Base-by-base conservation (phyloP, 2,888 invertebrate species). In the Apamea anceps region DNA sequence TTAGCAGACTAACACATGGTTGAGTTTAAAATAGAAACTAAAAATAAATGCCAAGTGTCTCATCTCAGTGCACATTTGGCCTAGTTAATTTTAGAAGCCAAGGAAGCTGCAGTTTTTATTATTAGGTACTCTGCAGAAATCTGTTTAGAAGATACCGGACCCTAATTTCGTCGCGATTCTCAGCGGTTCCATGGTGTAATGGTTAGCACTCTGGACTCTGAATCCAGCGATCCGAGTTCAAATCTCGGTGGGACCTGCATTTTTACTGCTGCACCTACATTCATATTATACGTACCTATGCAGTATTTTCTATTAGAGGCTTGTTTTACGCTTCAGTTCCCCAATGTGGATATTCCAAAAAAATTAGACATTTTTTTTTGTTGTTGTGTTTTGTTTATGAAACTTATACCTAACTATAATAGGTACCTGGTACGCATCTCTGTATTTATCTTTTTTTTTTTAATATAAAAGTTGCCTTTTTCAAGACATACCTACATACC, bases 161-260 rank as follows among this genome's bases (percentile, higher is more conserved):
- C 13, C 4, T 25, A 48, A 87, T 88, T 92, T 90, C 48, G 42
- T 13, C 1, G 0, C 0, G 0, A 0, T 0, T 0, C 0, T 0
- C 81, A 90, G 79, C 90, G 98, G 98, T 97, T 96, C 97, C 97
- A 97, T 98, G 98, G 98, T 98, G 97, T 98, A 98, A 98, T 97
- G 98, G 98, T 98, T 97, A 98, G 98, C 98, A 98, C 98, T 98
- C 97, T 98, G 98, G 98, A 98, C 98, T 98, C 97, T 98, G 98
- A 98, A 98, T 98, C 98, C 98, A 98, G 97, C 98, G 98, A 98
- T 98, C 98, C 97, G 98, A 98, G 98, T 98, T 98, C 98, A 98
- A 98, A 98, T 98, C 98, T 98, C 98, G 98, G 98, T 98, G 98
- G 98, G 96, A 98, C 98, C 98, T 96, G 93, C 32, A 71, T 91